Evolutionary conservation across 1,140 invertebrate genomes (phyloP).

Genomic region (Zaprionus lachaisei): DNA sequence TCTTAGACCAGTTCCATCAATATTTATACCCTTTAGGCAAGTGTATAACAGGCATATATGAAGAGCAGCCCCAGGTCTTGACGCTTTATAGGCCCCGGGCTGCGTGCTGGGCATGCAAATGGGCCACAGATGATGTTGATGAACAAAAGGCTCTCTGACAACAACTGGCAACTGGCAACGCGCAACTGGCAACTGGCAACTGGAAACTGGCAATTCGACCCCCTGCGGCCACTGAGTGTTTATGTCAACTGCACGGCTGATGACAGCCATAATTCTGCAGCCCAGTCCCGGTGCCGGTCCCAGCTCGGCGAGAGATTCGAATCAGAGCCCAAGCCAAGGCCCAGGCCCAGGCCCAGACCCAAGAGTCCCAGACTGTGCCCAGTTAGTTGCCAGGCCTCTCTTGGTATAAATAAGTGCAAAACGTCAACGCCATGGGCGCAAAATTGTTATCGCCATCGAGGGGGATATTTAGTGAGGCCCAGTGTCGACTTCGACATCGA

Average conservation of each 20-base stretch:
- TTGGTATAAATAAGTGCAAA: slow-evolving; percentile 72
- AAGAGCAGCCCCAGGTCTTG: slow-evolving; percentile 21
- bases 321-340: slow-evolving; percentile 26
- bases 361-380: slow-evolving; percentile 39
- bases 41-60: background rate
- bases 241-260: slow-evolving; percentile 78
- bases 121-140: slow-evolving; percentile 37
- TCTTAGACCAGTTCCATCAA: background rate
- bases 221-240: slow-evolving; percentile 75
- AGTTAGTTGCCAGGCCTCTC: slow-evolving; percentile 45
- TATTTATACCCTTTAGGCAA: slow-evolving; percentile 4
- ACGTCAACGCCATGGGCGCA: slow-evolving; percentile 79
- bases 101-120: slow-evolving; percentile 63
- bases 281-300: slow-evolving; percentile 23
- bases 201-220: slow-evolving; percentile 53
- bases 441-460: slow-evolving; percentile 79
- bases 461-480: slow-evolving; percentile 48
- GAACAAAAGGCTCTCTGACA: slow-evolving; percentile 47
- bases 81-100: slow-evolving; percentile 41
- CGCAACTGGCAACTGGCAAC: slow-evolving; percentile 35
- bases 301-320: slow-evolving; percentile 31
- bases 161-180: slow-evolving; percentile 32
- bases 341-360: background rate
- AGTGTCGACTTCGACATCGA: slow-evolving; percentile 49
- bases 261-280: slow-evolving; percentile 77